phyloP scores from a whole-genome alignment of 2,888 invertebrate genomes.

The Euproctis similis region DNA sequence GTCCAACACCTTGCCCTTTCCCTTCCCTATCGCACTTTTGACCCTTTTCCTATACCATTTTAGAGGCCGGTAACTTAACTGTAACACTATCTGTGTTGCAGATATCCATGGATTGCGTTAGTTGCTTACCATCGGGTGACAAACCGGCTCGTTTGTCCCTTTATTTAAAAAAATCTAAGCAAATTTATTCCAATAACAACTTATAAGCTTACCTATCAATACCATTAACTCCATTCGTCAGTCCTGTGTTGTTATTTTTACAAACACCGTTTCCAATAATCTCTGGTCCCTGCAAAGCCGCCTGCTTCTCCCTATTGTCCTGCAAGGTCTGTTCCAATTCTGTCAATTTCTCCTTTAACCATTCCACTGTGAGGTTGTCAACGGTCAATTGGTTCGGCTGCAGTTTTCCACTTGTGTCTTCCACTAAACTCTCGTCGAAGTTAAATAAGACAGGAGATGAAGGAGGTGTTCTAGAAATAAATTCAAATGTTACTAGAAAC shows the following conservation, averaged over 20 bases:
- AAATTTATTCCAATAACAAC: too few relatives aligned
- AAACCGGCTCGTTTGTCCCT: too few relatives aligned
- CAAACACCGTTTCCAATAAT: conserved; percentile 68
- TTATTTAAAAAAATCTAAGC: too few relatives aligned
- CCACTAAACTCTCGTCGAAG: conserved; percentile 91
- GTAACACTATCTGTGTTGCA: too few relatives aligned
- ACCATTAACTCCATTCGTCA: conserved; percentile 75
- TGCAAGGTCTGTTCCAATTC: conserved; percentile 88
- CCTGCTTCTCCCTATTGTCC: conserved; percentile 83
- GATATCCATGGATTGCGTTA: too few relatives aligned
- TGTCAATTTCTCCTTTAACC: conserved; percentile 85
- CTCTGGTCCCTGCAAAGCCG: conserved; percentile 73
- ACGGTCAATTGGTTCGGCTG: conserved; percentile 92
- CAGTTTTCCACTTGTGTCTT: conserved; percentile 91
- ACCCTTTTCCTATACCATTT: too few relatives aligned
- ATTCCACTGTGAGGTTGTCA: conserved; percentile 94
- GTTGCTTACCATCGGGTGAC: too few relatives aligned
- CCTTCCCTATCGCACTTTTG: too few relatives aligned
- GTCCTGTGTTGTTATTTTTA: conserved; percentile 62
- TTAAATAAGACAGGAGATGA: conserved; percentile 85
- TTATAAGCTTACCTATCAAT: conserved; percentile 52
- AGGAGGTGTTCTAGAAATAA: conserved; percentile 84
- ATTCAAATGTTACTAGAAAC: too few relatives aligned
- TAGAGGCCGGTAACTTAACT: too few relatives aligned
- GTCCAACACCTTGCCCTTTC: too few relatives aligned